These are phyloP conservation scores for Catalaphyllia jardinei DNA, from an alignment of 64 coral and sea anemone genomes.

Conservation along the genomic window DNA sequence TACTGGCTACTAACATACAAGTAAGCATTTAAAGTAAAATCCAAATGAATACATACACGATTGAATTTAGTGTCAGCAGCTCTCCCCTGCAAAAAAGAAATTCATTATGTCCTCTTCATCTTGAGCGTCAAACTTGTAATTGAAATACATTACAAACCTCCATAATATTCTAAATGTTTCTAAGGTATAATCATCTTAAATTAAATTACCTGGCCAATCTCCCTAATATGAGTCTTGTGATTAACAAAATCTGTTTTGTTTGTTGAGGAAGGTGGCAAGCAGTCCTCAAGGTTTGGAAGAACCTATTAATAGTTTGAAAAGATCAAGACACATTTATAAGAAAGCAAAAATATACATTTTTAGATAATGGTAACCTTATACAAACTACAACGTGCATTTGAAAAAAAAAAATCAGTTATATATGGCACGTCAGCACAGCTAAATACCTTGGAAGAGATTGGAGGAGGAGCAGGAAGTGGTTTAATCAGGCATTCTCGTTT, in stretches of 20 bases:
- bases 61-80: constrained; percentile 68
- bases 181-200: not conserved
- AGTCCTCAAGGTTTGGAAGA: constrained; percentile 51
- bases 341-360: not conserved
- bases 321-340: not conserved
- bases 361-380: not conserved
- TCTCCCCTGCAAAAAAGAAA: constrained; percentile 54
- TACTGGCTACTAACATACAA: too few relatives aligned
- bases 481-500: constrained; percentile 59
- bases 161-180: too few relatives aligned
- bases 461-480: constrained; percentile 60
- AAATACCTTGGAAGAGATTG: constrained; percentile 85
- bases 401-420: not conserved
- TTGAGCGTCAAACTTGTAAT: too few relatives aligned
- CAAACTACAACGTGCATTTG: not conserved
- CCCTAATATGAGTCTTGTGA: constrained; percentile 30
- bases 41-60: constrained; percentile 5
- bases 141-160: too few relatives aligned
- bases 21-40: not conserved
- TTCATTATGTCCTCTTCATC: not conserved
- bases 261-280: constrained; percentile 40
- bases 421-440: too few relatives aligned
- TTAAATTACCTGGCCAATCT: constrained; percentile 28
- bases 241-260: constrained; percentile 75
- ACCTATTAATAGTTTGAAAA: constrained; percentile 29